A percentile compares a stretch with the other conserved stretches of the same genome.
Conservation (phyloP, 2,888 invertebrate genomes). For the Chaitophorus viminalis region DNA sequence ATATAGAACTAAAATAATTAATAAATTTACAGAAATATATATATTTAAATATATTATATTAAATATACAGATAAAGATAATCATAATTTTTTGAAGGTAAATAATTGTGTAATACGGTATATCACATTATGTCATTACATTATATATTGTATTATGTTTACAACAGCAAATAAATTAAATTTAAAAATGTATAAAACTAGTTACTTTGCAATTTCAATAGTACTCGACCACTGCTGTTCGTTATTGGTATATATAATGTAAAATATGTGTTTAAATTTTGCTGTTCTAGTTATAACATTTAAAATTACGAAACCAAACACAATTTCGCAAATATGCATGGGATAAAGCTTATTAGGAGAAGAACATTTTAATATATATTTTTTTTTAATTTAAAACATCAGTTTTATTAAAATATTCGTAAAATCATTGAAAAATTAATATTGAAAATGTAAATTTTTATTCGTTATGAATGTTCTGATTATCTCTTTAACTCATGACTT, state of each 20-base stretch:
- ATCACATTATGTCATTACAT: no score
- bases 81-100: no score
- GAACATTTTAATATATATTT: conserved; percentile 10
- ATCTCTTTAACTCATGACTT: not conserved
- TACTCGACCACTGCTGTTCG: no score
- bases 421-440: conserved; percentile 9
- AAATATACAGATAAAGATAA: not conserved
- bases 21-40: not conserved
- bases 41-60: no score
- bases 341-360: not conserved
- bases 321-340: not conserved
- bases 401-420: conserved; percentile 3
- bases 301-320: not conserved
- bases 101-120: no score
- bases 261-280: no score
- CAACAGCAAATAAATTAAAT: no score
- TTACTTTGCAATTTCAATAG: no score
- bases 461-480: no score
- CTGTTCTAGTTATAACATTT: not conserved
- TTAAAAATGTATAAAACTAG: no score
- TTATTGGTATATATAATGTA: no score
- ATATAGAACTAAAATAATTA: not conserved
- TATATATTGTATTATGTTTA: no score
- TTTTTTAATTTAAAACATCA: not conserved
- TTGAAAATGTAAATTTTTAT: conserved; percentile 6